phyloP scores from a whole-genome alignment of 2,113 vertebrate species.

The Xerus inauris region DNA sequence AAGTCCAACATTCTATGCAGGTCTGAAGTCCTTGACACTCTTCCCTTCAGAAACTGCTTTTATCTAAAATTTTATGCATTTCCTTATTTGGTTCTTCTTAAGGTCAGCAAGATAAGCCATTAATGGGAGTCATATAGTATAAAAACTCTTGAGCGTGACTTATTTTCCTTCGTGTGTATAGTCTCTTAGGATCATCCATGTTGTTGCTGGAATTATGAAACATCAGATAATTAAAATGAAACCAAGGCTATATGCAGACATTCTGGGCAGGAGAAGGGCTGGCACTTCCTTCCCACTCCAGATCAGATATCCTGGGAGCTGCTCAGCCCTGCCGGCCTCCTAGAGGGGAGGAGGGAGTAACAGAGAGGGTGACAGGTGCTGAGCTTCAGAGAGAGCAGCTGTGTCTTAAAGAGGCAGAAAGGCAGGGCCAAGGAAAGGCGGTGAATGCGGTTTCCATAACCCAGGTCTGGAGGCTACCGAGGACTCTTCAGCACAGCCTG shows the following conservation, averaged over 20 bases:
- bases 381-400: neutral
- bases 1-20: neutral
- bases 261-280: neutral
- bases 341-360: too few relatives aligned
- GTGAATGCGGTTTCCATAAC: neutral
- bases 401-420: neutral
- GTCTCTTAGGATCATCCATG: too few relatives aligned
- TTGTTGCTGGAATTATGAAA: neutral
- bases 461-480: neutral
- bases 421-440: neutral
- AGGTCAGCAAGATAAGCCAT: neutral
- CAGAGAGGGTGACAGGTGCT: neutral
- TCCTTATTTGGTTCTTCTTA: conserved; percentile 1
- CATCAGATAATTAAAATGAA: neutral
- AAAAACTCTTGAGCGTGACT: too few relatives aligned
- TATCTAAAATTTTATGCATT: neutral
- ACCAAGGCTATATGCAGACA: neutral
- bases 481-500: neutral
- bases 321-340: neutral
- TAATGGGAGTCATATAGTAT: neutral
- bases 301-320: neutral
- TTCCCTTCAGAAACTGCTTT: neutral
- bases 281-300: neutral
- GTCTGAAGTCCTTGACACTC: neutral
- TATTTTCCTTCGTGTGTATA: too few relatives aligned